These are phyloP conservation scores for Hydrozoanthus tunicans DNA, from an alignment of 64 coral and sea anemone species.

Conservation along the genomic window DNA sequence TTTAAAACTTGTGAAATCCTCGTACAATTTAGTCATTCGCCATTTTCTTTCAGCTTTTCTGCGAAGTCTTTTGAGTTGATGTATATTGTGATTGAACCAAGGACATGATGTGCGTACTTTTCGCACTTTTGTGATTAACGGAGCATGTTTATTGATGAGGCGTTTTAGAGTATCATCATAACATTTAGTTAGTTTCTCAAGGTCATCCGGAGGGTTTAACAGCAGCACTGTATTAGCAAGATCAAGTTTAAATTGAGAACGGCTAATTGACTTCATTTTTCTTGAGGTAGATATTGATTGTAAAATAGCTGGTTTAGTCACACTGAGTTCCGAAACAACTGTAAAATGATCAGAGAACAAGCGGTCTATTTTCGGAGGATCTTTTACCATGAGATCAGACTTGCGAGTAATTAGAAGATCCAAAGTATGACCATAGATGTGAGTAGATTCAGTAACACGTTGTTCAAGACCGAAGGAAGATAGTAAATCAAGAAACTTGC, in stretches of 20 bases:
- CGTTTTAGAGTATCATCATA: not conserved
- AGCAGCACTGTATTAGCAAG: not conserved
- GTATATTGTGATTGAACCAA: not conserved
- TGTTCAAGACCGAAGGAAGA: no score
- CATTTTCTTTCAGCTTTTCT: no score
- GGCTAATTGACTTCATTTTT: not conserved
- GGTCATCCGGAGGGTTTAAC: not conserved
- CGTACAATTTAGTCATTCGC: not conserved
- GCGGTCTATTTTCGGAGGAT: no score
- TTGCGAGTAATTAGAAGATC: not conserved
- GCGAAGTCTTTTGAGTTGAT: not conserved
- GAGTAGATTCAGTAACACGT: no score
- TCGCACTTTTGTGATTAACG: not conserved
- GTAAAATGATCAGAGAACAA: constrained; percentile 19
- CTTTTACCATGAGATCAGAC: not conserved
- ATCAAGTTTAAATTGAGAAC: not conserved
- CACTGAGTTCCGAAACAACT: constrained; percentile 8
- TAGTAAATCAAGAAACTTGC: no score
- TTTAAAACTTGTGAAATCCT: not conserved
- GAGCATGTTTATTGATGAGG: not conserved
- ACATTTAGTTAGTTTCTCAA: not conserved
- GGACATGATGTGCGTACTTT: not conserved
- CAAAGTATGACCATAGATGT: no score
- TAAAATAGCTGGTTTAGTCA: not conserved
- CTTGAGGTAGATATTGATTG: not conserved